Evolutionary conservation across 2,797 vertebrate species (phyloP).

Genomic region (Chrosomus eos): DNA sequence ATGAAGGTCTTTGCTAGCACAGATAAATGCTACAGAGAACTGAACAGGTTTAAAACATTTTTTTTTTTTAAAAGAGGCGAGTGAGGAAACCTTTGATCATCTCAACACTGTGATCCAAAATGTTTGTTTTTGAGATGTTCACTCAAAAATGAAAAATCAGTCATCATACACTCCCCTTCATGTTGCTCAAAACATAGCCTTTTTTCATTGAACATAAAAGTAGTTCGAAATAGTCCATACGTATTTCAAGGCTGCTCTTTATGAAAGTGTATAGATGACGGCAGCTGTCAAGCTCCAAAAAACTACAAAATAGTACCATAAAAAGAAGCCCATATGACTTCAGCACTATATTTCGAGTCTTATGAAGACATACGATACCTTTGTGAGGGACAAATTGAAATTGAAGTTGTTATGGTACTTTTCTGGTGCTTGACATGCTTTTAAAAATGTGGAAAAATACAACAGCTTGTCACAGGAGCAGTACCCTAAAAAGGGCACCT

Average conservation of each 20-base stretch:
- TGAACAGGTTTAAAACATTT: too few relatives aligned
- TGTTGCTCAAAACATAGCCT: neutral
- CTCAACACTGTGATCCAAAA: neutral
- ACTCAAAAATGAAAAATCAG: neutral
- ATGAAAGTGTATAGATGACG: neutral
- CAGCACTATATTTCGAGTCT: neutral
- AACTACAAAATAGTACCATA: neutral
- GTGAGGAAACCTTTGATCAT: constrained; percentile 2
- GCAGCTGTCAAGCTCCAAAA: constrained; percentile 3
- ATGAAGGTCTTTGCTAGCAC: neutral
- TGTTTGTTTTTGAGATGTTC: neutral
- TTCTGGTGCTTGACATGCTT: neutral
- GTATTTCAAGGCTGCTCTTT: neutral
- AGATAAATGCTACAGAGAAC: neutral
- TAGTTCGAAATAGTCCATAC: neutral
- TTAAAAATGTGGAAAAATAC: neutral
- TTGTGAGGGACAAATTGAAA: neutral
- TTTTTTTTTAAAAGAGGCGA: neutral
- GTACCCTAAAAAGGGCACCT: neutral
- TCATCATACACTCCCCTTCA: neutral
- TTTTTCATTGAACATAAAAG: neutral
- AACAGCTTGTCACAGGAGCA: neutral
- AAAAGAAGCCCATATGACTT: neutral
- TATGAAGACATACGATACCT: neutral
- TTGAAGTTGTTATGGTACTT: neutral